Evolutionary conservation across 2,113 vertebrate genomes (phyloP).

Genomic region (Malurus melanocephalus): DNA sequence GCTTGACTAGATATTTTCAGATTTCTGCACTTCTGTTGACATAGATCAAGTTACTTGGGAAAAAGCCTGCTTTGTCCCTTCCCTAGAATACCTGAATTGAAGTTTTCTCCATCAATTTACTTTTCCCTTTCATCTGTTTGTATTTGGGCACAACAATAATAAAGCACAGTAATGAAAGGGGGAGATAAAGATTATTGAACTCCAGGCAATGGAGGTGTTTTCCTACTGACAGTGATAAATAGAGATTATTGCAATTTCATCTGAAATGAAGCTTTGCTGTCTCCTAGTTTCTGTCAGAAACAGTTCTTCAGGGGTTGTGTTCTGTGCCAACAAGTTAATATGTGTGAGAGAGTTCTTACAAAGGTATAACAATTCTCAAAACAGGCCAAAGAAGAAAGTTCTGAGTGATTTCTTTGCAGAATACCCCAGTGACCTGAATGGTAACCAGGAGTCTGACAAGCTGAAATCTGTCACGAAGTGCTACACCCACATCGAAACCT

Average conservation of each 20-base stretch:
- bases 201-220: not conserved
- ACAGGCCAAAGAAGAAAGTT: not conserved
- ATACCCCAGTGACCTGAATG: constrained; percentile 79
- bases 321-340: not conserved
- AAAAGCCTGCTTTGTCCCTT: not conserved
- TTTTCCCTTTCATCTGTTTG: not conserved
- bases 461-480: constrained; percentile 91
- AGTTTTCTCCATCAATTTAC: not conserved
- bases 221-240: not conserved
- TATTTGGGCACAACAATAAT: not conserved
- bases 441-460: constrained; percentile 85
- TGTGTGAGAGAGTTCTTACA: not conserved
- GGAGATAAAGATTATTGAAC: not conserved
- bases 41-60: not conserved
- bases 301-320: not conserved
- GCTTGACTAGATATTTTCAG: not conserved
- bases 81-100: not conserved
- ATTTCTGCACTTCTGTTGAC: not conserved
- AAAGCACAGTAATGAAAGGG: not conserved
- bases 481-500: constrained; percentile 90
- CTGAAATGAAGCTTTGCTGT: not conserved
- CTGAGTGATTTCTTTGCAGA: constrained; percentile 44
- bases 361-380: not conserved
- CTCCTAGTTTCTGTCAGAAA: not conserved
- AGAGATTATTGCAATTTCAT: not conserved